These are phyloP conservation scores for Aelia acuminata DNA, from an alignment of 2,888 invertebrate genomes.

Conservation along the genomic window DNA sequence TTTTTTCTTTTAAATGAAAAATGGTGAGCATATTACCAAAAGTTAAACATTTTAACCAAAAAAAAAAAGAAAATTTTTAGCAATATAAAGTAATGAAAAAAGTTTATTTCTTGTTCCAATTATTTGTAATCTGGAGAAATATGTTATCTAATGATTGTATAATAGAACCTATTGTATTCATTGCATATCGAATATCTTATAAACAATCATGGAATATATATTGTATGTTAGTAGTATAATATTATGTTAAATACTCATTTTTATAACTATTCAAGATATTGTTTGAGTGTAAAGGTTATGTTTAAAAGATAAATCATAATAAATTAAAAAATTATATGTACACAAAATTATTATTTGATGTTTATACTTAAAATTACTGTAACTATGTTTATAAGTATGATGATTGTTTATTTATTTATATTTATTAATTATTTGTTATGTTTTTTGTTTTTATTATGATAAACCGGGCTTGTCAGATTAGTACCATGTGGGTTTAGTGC, in stretches of 20 bases:
- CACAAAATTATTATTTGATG: not conserved
- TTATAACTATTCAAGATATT: not conserved
- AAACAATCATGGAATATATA: not conserved
- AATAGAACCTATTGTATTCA: not conserved
- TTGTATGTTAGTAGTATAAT: not conserved
- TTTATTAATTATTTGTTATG: not conserved
- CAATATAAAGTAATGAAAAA: not conserved
- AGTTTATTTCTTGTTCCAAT: not conserved
- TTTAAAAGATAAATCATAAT: constrained; percentile 7
- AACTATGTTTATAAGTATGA: not conserved
- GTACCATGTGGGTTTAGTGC: not conserved
- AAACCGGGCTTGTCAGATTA: not conserved
- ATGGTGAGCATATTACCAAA: not conserved
- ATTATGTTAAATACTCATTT: constrained; percentile 8
- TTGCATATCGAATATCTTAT: not conserved
- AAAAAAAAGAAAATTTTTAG: not conserved
- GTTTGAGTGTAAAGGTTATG: not conserved
- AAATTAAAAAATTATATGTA: not conserved
- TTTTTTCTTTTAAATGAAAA: not conserved
- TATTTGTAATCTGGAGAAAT: not conserved
- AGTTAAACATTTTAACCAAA: not conserved
- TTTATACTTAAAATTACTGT: constrained; percentile 6
- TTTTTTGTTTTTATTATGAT: not conserved
- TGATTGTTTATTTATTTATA: constrained; percentile 31
- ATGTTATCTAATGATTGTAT: not conserved